Base-by-base conservation (phyloP, 2,888 invertebrate genomes). In the Tiphia femorata region DNA sequence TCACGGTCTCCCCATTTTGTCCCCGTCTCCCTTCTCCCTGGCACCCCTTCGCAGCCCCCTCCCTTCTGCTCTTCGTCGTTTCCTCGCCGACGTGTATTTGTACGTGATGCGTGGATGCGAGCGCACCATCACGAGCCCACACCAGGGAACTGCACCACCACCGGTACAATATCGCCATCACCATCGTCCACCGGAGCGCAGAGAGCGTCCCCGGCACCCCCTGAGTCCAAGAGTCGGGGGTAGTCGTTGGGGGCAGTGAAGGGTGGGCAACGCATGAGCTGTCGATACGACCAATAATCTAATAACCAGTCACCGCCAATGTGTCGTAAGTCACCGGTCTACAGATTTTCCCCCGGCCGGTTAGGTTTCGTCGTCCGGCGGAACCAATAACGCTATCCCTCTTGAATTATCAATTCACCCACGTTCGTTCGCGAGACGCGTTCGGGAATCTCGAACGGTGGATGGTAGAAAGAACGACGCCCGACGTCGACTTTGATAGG, bases 261-360 rank as follows among this genome's bases (percentile, higher is more conserved):
- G n/a, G 65, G 53, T 62, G 42, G 64, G 68, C 67, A 72, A 74
- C 65, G 74, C 75, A 79, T 66, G 77, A 76, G 77, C 77, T 81
- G 81, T 81, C 81, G 81, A 81, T 81, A 79, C 73, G 76, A 76
- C 77, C 81, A 81, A 83, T 80, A 82, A 83, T 82, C 83, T 81
- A 83, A 82, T 82, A 83, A 83, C 82, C 78, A 80, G 78, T 79
- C 80, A 79, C 80, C 77, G 78, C 72, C 79, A 76, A 77, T 72
- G 76, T 69, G 67, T 76, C 77, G 79, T 80, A 79, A 79, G 78
- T 80, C 77, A 81, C 70, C 71, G 64, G 60, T 75, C 75, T 77
- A 72, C 72, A 65, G 77, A 77, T 78, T 79, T 79, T 79, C 76
- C 77, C 68, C 75, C 67, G 68, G 64, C 68, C 67, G n/a, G n/a